Evolutionary conservation across 1,140 invertebrate species (phyloP), one percentile per base, ranked within the genome.

Genomic region (Drosophila nasuta): DNA sequence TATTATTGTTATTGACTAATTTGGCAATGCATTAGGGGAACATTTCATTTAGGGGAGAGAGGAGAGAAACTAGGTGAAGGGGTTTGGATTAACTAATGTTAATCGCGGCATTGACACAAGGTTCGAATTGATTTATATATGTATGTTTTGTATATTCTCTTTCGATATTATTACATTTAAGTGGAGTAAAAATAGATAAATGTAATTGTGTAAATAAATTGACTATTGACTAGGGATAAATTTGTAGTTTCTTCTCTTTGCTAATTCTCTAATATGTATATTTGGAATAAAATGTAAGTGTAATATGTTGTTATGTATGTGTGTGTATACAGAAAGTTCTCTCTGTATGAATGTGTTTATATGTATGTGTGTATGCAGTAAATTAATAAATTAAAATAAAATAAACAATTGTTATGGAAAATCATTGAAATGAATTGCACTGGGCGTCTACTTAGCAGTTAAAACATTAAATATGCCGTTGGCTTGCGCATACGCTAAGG

Each of bases 171-270:
- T 75, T 33, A 70, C 71, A 67, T 60, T 63, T 73, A 63, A 73
- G 63, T 78, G 62, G 52, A 60, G 20, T 75, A 85, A 77, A 87
- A 79, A 65, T 87, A 81, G 79, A 82, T 85, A 85, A 79, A 82
- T 86, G 64, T 45, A 33, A 38, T 54, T 65, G 63, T 78, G 88
- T 90, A 91, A 92, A 91, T 92, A 92, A 91, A 82, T 92, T 91
- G 78, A 78, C 91, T 92, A 92, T 92, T 92, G 91, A 92, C 91
- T 92, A 92, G 91, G 91, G 83, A 81, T 91, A 91, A 85, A 89
- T 88, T 91, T 87, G 86, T 90, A 80, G 75, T 75, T 72, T 68
- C 77, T 75, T 76, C 45, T 64, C 35, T 74, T 80, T 78, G 67
- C 83, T 88, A 88, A 88, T 89, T 77, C 33, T 79, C 82, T 87